Base-by-base conservation (phyloP, 64 coral and sea anemone species). In the Stichodactyla mertensii region DNA sequence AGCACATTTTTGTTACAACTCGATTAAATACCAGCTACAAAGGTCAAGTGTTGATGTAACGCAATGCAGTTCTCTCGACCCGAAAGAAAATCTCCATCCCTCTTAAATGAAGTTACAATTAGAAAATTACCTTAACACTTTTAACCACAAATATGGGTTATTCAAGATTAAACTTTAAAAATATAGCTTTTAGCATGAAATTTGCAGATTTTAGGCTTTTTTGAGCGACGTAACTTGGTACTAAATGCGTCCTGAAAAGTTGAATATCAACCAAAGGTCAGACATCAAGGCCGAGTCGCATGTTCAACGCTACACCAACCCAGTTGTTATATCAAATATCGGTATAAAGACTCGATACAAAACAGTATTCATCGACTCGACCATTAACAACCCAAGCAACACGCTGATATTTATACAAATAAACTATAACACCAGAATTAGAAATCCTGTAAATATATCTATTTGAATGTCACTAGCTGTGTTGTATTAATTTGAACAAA, bases 1-100 rank as follows among this genome's bases (percentile, higher is more conserved):
- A 61, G 83, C 83, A 64, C 83, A 85, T 85, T 55, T 85, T 62
- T 85, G 78, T 81, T 81, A 81, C 69, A 74, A 31, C 11, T 66
- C 19, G 22, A n/a, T 66, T 18, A 66, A 66, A n/a, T 18, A 15
- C 78, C 78, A 81, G 4, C 53, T 55, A 55, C 78, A 20, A 28
- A 55, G 78, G 78, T 81, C 53, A 81, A 81, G 78, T 54, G 26
- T 20, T 81, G 51, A 6, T 15, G 78, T 81, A 81, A 81, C 78
- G 51, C 78, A 81, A 74, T 23, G 24, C 11, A 28, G 22, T 74
- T 13, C 10, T 2, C 10, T 74, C 24, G 10, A 36, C 20, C 12
- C 69, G 69, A 36, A 74, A 74, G 1, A 36, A 2, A 9, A 4
- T 31, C 11, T 2, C 8, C 24, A 10, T 28, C 12, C 4, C 69